A percentile compares a stretch with the other conserved stretches of the same genome.
Conservation (phyloP, 2,797 vertebrate species). For the Myripristis murdjan region DNA sequence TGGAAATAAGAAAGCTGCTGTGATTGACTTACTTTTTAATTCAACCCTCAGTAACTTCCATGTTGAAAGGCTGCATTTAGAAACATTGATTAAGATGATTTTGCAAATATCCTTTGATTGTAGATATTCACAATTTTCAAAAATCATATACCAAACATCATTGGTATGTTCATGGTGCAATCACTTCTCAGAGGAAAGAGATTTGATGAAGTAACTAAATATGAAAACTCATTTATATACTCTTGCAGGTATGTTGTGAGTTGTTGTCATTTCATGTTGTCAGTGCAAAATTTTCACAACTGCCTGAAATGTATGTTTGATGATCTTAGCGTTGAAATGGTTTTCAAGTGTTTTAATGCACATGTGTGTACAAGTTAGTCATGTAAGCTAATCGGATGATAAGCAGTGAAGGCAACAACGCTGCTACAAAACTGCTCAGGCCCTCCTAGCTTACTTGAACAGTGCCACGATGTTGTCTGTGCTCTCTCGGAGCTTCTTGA, state of each 20-base stretch:
- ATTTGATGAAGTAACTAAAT: background rate
- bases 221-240: background rate
- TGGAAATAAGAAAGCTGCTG: background rate
- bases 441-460: constrained; percentile 83
- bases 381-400: background rate
- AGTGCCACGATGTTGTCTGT: constrained; percentile 86
- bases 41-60: background rate
- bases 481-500: constrained; percentile 89
- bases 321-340: too few species aligned
- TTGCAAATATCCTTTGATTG: background rate
- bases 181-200: too few species aligned
- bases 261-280: too few species aligned
- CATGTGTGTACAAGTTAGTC: too few species aligned
- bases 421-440: background rate
- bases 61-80: too few species aligned
- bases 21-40: background rate
- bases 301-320: too few species aligned
- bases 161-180: too few species aligned
- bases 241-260: background rate
- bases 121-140: background rate
- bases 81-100: background rate
- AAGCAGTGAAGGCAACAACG: background rate
- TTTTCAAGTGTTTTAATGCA: too few species aligned
- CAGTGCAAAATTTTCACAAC: too few species aligned
- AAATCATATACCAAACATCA: background rate